Evolutionary conservation across 2,113 vertebrate species (phyloP), one percentile per base, ranked within the genome.

Genomic region (Cheirogaleus medius): DNA sequence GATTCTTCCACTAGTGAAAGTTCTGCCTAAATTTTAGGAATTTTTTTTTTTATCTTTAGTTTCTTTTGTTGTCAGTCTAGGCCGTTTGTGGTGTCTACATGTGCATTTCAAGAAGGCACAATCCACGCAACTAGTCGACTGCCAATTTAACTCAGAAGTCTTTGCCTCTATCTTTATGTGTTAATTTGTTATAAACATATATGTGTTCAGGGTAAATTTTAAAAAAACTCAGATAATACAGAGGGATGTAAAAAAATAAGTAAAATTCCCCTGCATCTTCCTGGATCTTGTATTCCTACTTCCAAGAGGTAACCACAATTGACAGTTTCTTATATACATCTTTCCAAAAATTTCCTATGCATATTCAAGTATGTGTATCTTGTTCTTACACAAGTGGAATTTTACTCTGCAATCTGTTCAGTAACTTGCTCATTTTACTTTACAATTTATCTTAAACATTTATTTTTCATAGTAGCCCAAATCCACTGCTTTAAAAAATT

Each of bases 371-470:
- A 82, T 81, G 15, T 74, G 32, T 23, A 39, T 63, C 81, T 71
- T 66, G 54, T 87, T 86, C 66, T 69, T 87, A 44, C 39, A 74
- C 66, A 91, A 90, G 42, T 58, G 27, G 64, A 58, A 39, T 90
- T 86, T 90, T 78, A 63, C 64, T 66, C 14, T 34, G 39, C 82
- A 94, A 39, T 94, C 91, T 87, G 54, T 82, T 89, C 56, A 64
- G 34, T 52, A 91, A 42, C 34, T 87, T 91, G 64, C 39, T 96
- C 32, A 66, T 94, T 95, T 81, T 81, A 80, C 27, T 81, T 80
- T 73, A 49, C 5, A 63, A 56, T 86, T 64, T 90, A 87, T 86
- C 18, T 64, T 42, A 66, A 87, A 86, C 64, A 56, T 64, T 64
- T 87, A 52, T 68, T 74, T 74, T 80, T 49, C 29, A 60, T 87